These are phyloP conservation scores for Tetraneura akinire DNA, from an alignment of 1,140 invertebrate genomes.

Conservation along the genomic window DNA sequence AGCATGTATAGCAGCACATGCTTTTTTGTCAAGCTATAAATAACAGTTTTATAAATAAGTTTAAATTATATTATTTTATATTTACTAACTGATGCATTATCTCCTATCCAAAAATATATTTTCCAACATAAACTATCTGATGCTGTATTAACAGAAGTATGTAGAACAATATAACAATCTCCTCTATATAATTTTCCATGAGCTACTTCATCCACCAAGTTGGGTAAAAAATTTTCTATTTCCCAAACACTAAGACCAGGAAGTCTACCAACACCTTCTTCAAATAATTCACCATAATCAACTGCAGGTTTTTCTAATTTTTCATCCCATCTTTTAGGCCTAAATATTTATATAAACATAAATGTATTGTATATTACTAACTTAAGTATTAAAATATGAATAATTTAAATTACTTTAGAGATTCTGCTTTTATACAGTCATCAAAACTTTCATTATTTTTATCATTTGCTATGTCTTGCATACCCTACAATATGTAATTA, in stretches of 20 bases:
- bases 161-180: slow-evolving; percentile 97
- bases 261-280: slow-evolving; percentile 92
- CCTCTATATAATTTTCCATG: slow-evolving; percentile 99
- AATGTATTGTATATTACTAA: not conserved
- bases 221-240: slow-evolving; percentile 98
- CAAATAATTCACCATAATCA: slow-evolving; percentile 99
- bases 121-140: slow-evolving; percentile 81
- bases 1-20: slow-evolving; percentile 98
- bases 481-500: slow-evolving; percentile 67
- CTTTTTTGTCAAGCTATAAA: slow-evolving; percentile 89
- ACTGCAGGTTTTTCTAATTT: slow-evolving; percentile 90
- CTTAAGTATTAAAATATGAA: not conserved
- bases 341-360: slow-evolving; percentile 57
- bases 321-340: slow-evolving; percentile 90
- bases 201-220: slow-evolving; percentile 68
- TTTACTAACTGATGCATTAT: slow-evolving; percentile 80
- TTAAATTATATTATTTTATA: not conserved
- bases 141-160: slow-evolving; percentile 81
- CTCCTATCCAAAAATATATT: slow-evolving; percentile 99
- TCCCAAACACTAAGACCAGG: slow-evolving; percentile 91
- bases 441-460: slow-evolving; percentile 70
- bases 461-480: slow-evolving; percentile 96
- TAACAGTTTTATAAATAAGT: slow-evolving; percentile 44
- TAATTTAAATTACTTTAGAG: slow-evolving; percentile 61
- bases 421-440: slow-evolving; percentile 68